Evolutionary conservation across 2,888 invertebrate species (phyloP).

Genomic region (Melolontha melolontha): DNA sequence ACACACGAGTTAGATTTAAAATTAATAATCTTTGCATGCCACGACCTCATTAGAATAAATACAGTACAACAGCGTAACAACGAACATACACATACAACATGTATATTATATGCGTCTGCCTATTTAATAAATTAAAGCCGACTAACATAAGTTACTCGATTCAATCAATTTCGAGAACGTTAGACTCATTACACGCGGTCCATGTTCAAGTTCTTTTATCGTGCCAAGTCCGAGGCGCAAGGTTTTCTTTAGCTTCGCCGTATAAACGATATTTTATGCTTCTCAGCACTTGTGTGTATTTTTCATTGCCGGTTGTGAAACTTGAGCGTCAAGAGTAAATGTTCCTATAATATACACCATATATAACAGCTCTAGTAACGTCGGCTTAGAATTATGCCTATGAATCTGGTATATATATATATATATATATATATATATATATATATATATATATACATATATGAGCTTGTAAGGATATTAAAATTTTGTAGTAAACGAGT

Average conservation of each 20-base stretch:
- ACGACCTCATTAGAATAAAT: conserved; percentile 37
- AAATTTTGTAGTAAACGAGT: no score
- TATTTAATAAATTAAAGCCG: conserved; percentile 25
- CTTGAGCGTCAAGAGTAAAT: background rate
- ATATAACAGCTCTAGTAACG: no score
- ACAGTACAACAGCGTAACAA: conserved; percentile 11
- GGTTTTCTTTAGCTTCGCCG: background rate
- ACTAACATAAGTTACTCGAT: conserved; percentile 27
- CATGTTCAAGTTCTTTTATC: conserved; percentile 28
- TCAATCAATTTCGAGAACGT: conserved; percentile 29
- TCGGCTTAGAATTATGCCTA: no score
- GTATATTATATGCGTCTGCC: no score
- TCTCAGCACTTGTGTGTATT: conserved; percentile 26
- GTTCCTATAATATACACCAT: no score
- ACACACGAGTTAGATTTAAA: conserved; percentile 34
- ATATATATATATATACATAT: no score
- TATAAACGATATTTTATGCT: conserved; percentile 28
- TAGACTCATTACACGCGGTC: conserved; percentile 27
- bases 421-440: no score
- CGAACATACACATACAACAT: conserved; percentile 11
- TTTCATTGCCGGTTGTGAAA: conserved; percentile 34
- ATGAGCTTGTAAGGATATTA: no score
- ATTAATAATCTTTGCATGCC: conserved; percentile 38
- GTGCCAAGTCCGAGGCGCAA: no score
- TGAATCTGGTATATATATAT: no score